Evolutionary conservation across 1,140 invertebrate genomes (phyloP).

Genomic region (Atta colombica): DNA sequence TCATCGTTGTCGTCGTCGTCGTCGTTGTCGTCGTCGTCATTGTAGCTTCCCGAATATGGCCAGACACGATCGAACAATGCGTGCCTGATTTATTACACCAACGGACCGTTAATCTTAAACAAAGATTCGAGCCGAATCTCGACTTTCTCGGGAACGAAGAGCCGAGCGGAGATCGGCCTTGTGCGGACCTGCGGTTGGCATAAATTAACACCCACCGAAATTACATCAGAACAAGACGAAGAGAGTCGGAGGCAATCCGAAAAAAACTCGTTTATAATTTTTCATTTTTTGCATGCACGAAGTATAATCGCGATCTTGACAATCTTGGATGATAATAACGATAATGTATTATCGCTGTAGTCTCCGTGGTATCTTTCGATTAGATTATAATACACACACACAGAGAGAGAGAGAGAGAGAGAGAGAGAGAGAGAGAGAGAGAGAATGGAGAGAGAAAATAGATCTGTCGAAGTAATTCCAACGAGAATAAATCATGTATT

Average conservation of each 20-base stretch:
- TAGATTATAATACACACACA: background rate
- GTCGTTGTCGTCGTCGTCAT: background rate
- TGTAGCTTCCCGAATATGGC: slow-evolving; percentile 44
- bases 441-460: background rate
- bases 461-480: background rate
- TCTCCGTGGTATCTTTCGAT: slow-evolving; percentile 13
- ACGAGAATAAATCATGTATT: background rate
- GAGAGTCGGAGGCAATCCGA: background rate
- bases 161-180: slow-evolving; percentile 41
- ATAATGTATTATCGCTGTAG: slow-evolving; percentile 62
- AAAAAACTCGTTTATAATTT: slow-evolving; percentile 74
- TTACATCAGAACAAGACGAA: slow-evolving; percentile 59
- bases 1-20: background rate
- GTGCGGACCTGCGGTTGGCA: slow-evolving; percentile 61
- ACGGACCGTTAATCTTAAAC: slow-evolving; percentile 29
- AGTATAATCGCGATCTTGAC: slow-evolving; percentile 31
- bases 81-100: slow-evolving; percentile 35
- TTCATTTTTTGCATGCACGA: slow-evolving; percentile 65
- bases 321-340: slow-evolving; percentile 7
- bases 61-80: slow-evolving; percentile 35
- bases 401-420: no score
- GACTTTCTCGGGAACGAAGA: slow-evolving; percentile 17
- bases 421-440: background rate
- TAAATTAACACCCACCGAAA: slow-evolving; percentile 78
- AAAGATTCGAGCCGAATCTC: slow-evolving; percentile 12